Evolutionary conservation across 2,113 vertebrate species (phyloP).

Genomic region (Hemiprocne comata): DNA sequence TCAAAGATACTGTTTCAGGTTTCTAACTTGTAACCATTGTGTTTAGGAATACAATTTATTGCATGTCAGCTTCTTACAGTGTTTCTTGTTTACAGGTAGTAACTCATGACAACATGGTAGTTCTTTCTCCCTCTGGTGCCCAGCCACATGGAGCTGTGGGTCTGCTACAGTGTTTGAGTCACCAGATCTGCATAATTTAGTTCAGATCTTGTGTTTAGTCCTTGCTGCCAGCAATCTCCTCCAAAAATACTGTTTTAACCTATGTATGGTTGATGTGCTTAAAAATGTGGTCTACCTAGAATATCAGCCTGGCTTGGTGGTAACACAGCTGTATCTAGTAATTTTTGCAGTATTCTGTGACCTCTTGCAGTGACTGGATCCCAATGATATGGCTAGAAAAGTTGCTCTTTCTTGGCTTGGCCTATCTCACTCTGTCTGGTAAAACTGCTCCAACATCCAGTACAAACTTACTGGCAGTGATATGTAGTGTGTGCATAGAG

Average conservation of each 20-base stretch:
- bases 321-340: neutral
- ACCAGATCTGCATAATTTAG: neutral
- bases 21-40: neutral
- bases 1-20: neutral
- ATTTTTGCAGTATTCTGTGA: neutral
- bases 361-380: neutral
- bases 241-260: neutral
- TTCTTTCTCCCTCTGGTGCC: neutral
- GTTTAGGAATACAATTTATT: neutral
- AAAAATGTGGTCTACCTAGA: neutral
- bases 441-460: neutral
- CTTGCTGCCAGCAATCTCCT: neutral
- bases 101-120: neutral
- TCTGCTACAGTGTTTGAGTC: neutral
- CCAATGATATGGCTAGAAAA: neutral
- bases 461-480: neutral
- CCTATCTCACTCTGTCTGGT: neutral
- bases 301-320: neutral
- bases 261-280: neutral
- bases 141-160: neutral
- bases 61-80: neutral
- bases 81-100: neutral
- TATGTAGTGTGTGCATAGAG: neutral
- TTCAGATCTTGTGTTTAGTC: neutral
- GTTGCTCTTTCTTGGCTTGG: neutral